phyloP scores from a whole-genome alignment of 2,888 invertebrate genomes.

The Synergus laeviventris region DNA sequence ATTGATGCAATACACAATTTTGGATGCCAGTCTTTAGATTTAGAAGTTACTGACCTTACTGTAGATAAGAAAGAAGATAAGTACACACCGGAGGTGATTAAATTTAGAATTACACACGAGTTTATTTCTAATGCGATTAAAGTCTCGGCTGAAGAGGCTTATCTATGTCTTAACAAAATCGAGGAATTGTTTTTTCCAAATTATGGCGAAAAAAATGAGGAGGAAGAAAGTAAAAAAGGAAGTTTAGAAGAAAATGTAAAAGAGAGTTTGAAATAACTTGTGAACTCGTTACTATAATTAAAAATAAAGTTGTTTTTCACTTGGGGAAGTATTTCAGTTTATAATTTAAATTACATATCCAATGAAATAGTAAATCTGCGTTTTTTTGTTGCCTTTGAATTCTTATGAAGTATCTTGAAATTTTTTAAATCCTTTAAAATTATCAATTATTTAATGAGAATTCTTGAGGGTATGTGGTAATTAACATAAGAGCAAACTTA shows the following conservation, averaged over 20 bases:
- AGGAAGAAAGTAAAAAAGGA: neutral
- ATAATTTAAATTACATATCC: neutral
- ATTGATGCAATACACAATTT: neutral
- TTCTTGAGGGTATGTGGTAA: too few relatives aligned
- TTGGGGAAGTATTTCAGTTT: neutral
- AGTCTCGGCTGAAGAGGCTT: neutral
- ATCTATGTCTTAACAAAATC: conserved; percentile 21
- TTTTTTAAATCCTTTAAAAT: too few relatives aligned
- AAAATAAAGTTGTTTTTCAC: neutral
- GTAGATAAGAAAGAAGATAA: neutral
- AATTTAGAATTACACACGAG: conserved; percentile 2
- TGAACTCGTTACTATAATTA: neutral
- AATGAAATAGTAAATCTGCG: neutral
- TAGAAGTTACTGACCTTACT: neutral
- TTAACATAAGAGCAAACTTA: too few relatives aligned
- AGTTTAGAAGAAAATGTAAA: too few relatives aligned
- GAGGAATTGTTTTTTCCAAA: conserved; percentile 14
- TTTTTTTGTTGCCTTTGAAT: neutral
- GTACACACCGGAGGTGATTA: neutral
- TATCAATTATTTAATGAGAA: too few relatives aligned
- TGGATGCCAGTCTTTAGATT: conserved; percentile 1
- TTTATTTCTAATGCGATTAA: conserved; percentile 23
- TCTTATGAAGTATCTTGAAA: neutral
- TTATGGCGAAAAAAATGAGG: neutral
- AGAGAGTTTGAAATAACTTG: neutral